Evolutionary conservation across 2,888 invertebrate genomes (phyloP).

Genomic region (Lissonota sp.): DNA sequence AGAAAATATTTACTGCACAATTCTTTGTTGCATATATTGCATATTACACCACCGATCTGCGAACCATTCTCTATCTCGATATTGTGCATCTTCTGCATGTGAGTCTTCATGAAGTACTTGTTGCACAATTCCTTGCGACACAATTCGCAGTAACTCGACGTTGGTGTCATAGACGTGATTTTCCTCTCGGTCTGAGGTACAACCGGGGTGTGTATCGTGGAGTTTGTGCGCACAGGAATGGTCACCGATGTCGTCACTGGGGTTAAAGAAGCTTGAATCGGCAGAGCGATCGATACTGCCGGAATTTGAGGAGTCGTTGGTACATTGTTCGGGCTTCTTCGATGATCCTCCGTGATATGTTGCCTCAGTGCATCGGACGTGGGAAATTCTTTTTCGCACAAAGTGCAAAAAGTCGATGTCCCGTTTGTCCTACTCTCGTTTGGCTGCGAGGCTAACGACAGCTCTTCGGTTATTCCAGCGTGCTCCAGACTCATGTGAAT

Average conservation of each 20-base stretch:
- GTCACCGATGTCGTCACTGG: constrained; percentile 16
- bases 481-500: constrained; percentile 89
- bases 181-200: constrained; percentile 84
- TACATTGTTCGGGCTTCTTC: constrained; percentile 77
- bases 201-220: constrained; percentile 66
- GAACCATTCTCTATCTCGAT: constrained; percentile 97
- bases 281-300: constrained; percentile 34
- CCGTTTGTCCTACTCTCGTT: constrained; percentile 81
- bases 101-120: constrained; percentile 99
- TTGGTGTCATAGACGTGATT: constrained; percentile 87
- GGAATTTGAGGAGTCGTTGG: constrained; percentile 61
- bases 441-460: constrained; percentile 71
- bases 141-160: constrained; percentile 97
- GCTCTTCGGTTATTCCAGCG: constrained; percentile 80
- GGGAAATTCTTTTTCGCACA: constrained; percentile 87
- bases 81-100: constrained; percentile 99
- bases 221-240: constrained; percentile 37
- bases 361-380: constrained; percentile 88
- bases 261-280: constrained; percentile 18
- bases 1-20: constrained; percentile 99
- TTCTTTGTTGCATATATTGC: constrained; percentile 99
- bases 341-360: constrained; percentile 89
- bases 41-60: constrained; percentile 96
- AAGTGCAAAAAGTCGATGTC: constrained; percentile 81
- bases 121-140: constrained; percentile 99